Conservation (phyloP, 1,140 invertebrate species). For the Monomorium pharaonis region DNA sequence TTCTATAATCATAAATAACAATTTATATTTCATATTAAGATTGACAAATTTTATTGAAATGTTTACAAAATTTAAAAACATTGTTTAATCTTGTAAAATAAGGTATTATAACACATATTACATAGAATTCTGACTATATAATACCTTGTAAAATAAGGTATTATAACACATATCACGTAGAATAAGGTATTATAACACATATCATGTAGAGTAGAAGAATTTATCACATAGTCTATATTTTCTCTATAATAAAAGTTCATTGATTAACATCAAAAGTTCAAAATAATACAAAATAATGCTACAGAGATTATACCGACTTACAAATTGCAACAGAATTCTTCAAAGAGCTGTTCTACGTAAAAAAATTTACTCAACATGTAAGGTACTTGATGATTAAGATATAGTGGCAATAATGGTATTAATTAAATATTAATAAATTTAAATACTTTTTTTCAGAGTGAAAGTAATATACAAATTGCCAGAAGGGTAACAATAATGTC, state of each 20-base stretch:
- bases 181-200: no score
- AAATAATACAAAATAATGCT: conserved; percentile 21
- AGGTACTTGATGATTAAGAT: conserved; percentile 21
- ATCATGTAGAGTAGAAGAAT: no score
- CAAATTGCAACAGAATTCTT: conserved; percentile 1
- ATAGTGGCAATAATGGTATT: neutral
- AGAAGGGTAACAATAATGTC: neutral
- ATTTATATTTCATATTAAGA: no score
- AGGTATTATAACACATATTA: no score
- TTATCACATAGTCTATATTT: neutral
- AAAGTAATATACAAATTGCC: neutral
- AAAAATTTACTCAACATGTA: neutral
- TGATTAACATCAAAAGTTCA: neutral
- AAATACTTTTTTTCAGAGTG: conserved; percentile 6
- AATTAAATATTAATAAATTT: neutral
- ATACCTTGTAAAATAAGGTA: no score
- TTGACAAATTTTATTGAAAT: no score
- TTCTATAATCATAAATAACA: no score
- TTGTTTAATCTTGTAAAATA: no score
- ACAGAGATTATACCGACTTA: conserved; percentile 6
- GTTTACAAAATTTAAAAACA: no score
- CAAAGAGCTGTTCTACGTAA: conserved; percentile 8
- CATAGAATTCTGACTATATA: no score
- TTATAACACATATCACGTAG: no score
- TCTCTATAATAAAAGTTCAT: neutral